Percentiles rank a stretch among this genome's conserved stretches.
phyloP scores from a whole-genome alignment of 30 jellyfish, hydroid and myxozoan genomes.

The Catostylus mosaicus region DNA sequence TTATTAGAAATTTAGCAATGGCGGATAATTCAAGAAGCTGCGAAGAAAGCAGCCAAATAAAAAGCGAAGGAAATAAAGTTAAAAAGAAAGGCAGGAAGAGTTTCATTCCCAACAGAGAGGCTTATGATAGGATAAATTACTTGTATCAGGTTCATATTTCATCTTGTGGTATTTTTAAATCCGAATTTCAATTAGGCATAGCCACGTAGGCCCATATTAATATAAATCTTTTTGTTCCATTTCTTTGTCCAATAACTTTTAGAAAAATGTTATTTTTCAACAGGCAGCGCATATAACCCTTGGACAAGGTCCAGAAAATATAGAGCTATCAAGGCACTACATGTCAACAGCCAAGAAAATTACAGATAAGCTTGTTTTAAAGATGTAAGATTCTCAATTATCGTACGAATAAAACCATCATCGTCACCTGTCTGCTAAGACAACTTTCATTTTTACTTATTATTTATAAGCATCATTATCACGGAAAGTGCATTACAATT shows the following conservation, averaged over 20 bases:
- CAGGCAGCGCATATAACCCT: constrained; percentile 65
- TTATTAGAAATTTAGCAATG: neutral
- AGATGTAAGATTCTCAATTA: too few species aligned
- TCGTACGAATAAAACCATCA: too few species aligned
- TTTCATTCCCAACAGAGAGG: constrained; percentile 55
- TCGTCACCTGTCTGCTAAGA: too few species aligned
- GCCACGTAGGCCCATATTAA: too few species aligned
- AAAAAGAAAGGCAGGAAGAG: constrained; percentile 30
- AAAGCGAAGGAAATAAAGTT: neutral
- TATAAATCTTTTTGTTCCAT: neutral
- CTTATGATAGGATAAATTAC: constrained; percentile 53
- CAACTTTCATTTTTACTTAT: too few species aligned
- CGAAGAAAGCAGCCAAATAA: neutral
- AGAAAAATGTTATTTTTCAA: neutral
- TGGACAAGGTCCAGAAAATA: constrained; percentile 30
- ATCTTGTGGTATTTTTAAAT: neutral
- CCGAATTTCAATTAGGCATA: neutral
- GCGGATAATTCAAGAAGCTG: constrained; percentile 10
- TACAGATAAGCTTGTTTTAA: constrained; percentile 55
- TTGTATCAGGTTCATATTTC: constrained; percentile 48
- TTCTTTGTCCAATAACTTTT: neutral
- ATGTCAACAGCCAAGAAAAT: constrained; percentile 65
- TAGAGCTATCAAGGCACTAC: constrained; percentile 60
- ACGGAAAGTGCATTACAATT: too few species aligned
- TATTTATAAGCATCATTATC: too few species aligned